A percentile compares a stretch with the other conserved stretches of the same genome.
Evolutionary conservation across 2,113 vertebrate genomes (phyloP).

Genomic region (Crotalus viridis): DNA sequence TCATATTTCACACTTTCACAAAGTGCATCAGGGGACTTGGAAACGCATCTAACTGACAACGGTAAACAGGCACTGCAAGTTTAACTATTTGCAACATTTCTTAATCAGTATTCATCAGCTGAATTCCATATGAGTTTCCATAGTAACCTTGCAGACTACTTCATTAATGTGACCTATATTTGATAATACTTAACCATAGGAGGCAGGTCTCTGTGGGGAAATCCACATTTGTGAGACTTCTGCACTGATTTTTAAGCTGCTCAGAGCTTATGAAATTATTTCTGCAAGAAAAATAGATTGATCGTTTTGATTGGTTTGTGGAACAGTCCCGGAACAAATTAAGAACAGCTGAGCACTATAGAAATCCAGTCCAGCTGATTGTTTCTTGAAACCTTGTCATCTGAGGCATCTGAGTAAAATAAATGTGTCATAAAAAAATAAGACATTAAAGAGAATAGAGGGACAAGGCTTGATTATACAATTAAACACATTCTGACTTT

Average conservation of each 20-base stretch:
- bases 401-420: not conserved
- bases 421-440: not conserved
- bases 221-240: not conserved
- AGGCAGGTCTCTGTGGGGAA: not conserved
- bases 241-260: conserved; percentile 5
- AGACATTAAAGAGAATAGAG: not conserved
- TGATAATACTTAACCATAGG: conserved; percentile 13
- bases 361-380: not conserved
- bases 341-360: not conserved
- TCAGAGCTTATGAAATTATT: not conserved
- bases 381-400: not conserved
- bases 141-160: conserved; percentile 17
- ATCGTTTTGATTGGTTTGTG: conserved; percentile 14
- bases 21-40: not conserved
- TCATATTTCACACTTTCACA: conserved; percentile 14
- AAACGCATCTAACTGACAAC: conserved; percentile 8
- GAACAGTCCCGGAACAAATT: not conserved
- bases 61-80: not conserved
- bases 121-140: conserved; percentile 23
- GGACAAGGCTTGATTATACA: not conserved
- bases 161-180: conserved; percentile 2
- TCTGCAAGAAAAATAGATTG: conserved; percentile 7
- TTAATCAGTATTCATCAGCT: conserved; percentile 19
- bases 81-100: conserved; percentile 11
- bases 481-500: not conserved